Base-by-base conservation (phyloP, 1,140 invertebrate genomes). In the Trichogramma pretiosum region DNA sequence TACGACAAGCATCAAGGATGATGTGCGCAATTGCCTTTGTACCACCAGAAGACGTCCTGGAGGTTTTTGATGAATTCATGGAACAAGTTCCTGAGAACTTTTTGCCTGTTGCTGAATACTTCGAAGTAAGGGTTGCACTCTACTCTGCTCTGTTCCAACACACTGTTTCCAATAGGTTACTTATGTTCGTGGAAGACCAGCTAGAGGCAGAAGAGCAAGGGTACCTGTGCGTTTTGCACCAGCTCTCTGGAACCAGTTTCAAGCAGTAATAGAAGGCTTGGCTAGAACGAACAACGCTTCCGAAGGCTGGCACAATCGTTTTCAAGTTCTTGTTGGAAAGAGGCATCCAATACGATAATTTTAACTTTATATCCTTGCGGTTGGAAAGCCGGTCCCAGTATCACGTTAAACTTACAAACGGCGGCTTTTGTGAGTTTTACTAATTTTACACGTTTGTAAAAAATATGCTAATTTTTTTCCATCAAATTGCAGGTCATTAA, bases 11-110 rank as follows among this genome's bases (percentile, higher is more conserved):
- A 23, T 13, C 38, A 10, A 9, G 3, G 42, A 41, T 30, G 17
- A 30, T 47, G 28, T 35, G 11, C 30, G 35, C 36, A 23, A 7
- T 47, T 21, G 45, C 45, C 24, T 47, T 47, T 35, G 45, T 47
- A 18, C 36, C 36, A 8, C 14, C 19, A 19, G 14, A 30, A 8
- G 36, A 47, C 23, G 36, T 47, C n/a, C 34, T 21, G 32, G 35
- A 39, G 13, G 5, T 16, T 17, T 46, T 46, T 17, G 44, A 46
- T n/a, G n/a, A n/a, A n/a, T n/a, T n/a, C n/a, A n/a, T 37, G 5
- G 46, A 40, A 5, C 17, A 41, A 33, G 37, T 35, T 23, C 36
- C 45, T 32, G 19, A 47, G 5, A 19, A 39, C 16, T 47, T 47
- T 30, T 11, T 39, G 3, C 21, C 45, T 39, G 32, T 47, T 22